Percentiles rank a stretch among this genome's conserved stretches.
Evolutionary conservation across 2,888 invertebrate species (phyloP).

Genomic region (Polydesmus complanatus): DNA sequence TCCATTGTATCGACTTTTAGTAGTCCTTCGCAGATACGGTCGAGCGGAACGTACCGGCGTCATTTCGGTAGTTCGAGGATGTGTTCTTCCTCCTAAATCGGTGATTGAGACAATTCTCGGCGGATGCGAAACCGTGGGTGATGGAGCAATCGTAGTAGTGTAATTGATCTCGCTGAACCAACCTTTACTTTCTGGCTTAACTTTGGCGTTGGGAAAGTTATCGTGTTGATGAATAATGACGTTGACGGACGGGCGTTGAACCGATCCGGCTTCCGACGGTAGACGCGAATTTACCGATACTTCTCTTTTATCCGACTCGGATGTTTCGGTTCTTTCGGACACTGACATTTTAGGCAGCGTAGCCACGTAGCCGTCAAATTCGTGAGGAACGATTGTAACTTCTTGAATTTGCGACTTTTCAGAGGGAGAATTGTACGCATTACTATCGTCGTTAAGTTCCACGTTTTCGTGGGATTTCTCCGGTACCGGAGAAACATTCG

Average conservation of each 20-base stretch:
- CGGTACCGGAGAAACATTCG: neutral
- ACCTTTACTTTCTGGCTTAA: neutral
- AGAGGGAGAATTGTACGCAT: neutral
- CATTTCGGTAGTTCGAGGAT: neutral
- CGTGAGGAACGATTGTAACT: neutral
- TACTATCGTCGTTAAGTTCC: neutral
- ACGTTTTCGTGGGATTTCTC: neutral
- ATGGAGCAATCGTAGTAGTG: neutral
- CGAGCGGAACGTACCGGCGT: no score
- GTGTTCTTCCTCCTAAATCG: conserved; percentile 1
- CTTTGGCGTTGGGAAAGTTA: neutral
- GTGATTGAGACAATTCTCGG: conserved; percentile 12
- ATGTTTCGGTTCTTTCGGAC: neutral
- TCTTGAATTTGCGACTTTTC: neutral
- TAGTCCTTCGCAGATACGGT: neutral
- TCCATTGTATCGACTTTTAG: neutral
- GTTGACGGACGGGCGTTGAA: neutral
- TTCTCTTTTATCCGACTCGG: neutral
- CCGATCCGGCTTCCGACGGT: neutral
- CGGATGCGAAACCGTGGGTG: neutral
- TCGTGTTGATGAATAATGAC: neutral
- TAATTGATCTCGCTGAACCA: neutral
- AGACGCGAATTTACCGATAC: neutral
- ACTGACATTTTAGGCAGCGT: neutral
- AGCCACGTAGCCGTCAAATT: neutral